Evolutionary conservation across 2,888 invertebrate species (phyloP), one percentile per base, ranked within the genome.

Genomic region (Myopa testacea): DNA sequence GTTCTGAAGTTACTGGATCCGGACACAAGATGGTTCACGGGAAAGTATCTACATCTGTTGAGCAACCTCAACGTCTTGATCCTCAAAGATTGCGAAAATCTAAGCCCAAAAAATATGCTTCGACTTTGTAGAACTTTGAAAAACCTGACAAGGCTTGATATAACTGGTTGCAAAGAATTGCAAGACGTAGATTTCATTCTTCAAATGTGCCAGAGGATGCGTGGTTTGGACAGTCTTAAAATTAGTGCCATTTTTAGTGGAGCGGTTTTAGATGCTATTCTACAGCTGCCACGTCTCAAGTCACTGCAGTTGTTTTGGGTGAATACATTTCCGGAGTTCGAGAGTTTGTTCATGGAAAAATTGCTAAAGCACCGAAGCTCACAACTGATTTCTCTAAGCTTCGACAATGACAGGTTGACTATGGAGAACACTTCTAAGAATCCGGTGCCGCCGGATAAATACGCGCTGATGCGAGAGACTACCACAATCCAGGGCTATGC

Each of bases 401-500:
- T 81, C 16, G 77, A 76, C 76, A 81, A 79, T 70, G 80, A 82
- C 68, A 78, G 79, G 16, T 68, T 76, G 63, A 78, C 76, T 65
- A 63, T 81, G 5, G 81, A 81, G 58, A 81, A 82, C 60, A 80
- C 79, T 14, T 79, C 80, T 0, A 67, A 81, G 58, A 75, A 78
- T 26, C 37, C 69, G 45, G 77, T 77, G 80, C 72, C 76, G 0
- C 45, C 38, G 0, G 75, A 78, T n/a, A 76, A 78, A 37, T 82
- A 82, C 78, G 81, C 80, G 19, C 71, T 75, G 37, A 80, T 82
- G 82, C 79, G 82, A 69, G 82, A 82, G 62, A 78, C 76, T 71
- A 79, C 79, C 8, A 79, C 80, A 50, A 78, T 81, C n/a, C 78
- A 81, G 70, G 81, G 81, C 0, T 76, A 78, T 52, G n/a, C 68